Evolutionary conservation across 2,888 invertebrate genomes (phyloP).

Genomic region (Microctonus aethiopoides): DNA sequence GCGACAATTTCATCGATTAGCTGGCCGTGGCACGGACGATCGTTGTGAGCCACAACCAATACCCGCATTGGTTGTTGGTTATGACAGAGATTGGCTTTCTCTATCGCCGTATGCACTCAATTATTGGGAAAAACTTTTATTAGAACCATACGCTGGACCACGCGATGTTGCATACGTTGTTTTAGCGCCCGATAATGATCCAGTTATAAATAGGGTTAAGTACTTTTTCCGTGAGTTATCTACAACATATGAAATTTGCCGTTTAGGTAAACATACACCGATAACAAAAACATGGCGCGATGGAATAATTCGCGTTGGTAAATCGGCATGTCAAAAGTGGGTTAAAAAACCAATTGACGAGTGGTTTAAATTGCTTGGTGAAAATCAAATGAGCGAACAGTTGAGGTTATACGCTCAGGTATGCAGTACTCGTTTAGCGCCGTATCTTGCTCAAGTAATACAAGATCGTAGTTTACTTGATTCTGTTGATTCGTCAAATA

Average conservation of each 20-base stretch:
- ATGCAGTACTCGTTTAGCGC: conserved; percentile 80
- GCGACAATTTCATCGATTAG: conserved; percentile 96
- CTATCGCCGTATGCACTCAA: conserved; percentile 93
- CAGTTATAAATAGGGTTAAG: conserved; percentile 80
- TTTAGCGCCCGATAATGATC: conserved; percentile 92
- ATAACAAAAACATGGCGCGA: conserved; percentile 86
- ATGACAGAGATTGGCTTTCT: conserved; percentile 95
- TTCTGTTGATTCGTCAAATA: conserved; percentile 70
- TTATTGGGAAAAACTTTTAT: conserved; percentile 96
- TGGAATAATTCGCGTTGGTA: conserved; percentile 87
- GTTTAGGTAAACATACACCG: conserved; percentile 92
- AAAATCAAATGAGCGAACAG: conserved; percentile 83
- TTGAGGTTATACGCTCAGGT: conserved; percentile 89
- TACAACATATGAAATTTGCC: conserved; percentile 93
- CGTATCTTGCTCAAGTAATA: conserved; percentile 79
- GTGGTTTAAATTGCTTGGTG: conserved; percentile 88
- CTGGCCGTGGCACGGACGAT: conserved; percentile 93
- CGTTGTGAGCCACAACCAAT: conserved; percentile 98
- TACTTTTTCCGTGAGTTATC: conserved; percentile 94
- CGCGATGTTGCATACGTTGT: conserved; percentile 96
- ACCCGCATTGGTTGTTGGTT: conserved; percentile 92
- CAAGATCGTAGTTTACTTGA: conserved; percentile 80
- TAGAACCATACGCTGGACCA: conserved; percentile 96
- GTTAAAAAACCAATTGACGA: conserved; percentile 81
- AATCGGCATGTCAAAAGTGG: conserved; percentile 73